A percentile compares a stretch with the other conserved stretches of the same genome.
Conservation (phyloP, 2,888 invertebrate species). For the Epirrita christyi region DNA sequence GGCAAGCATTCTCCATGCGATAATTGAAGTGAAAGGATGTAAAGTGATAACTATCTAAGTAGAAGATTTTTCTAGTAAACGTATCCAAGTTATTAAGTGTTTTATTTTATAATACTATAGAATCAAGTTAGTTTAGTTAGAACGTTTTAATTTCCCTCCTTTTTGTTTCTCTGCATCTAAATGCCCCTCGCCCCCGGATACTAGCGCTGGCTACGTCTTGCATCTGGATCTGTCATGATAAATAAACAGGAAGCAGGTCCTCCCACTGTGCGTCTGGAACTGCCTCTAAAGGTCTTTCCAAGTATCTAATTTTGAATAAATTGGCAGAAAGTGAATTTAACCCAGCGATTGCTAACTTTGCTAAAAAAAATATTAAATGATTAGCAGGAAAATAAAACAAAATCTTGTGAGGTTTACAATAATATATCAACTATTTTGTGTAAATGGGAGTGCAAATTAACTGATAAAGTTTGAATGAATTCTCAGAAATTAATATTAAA, state of each 20-base stretch:
- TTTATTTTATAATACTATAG: too few relatives aligned
- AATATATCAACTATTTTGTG: too few relatives aligned
- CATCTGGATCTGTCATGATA: slow-evolving; percentile 46
- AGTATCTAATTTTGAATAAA: slow-evolving; percentile 14
- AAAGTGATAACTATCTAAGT: too few relatives aligned
- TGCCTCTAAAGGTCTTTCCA: slow-evolving; percentile 23
- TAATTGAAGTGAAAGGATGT: too few relatives aligned
- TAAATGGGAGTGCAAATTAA: too few relatives aligned
- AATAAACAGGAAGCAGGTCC: slow-evolving; percentile 65
- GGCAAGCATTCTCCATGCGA: too few relatives aligned
- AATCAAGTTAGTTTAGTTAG: too few relatives aligned
- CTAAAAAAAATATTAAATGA: neutral
- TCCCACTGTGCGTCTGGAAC: slow-evolving; percentile 54
- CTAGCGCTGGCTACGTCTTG: slow-evolving; percentile 10
- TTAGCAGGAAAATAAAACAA: neutral
- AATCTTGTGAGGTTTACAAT: too few relatives aligned
- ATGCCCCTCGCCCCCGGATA: neutral
- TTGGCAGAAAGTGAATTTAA: slow-evolving; percentile 12
- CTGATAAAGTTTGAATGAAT: neutral
- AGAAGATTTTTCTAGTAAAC: too few relatives aligned
- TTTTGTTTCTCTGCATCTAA: too few relatives aligned
- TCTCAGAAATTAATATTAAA: neutral
- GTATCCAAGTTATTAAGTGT: too few relatives aligned
- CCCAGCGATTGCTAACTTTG: neutral
- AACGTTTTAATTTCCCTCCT: too few relatives aligned